Base-by-base conservation (phyloP, 2,888 invertebrate genomes). In the Kuschelorhynchus macadamiae region DNA sequence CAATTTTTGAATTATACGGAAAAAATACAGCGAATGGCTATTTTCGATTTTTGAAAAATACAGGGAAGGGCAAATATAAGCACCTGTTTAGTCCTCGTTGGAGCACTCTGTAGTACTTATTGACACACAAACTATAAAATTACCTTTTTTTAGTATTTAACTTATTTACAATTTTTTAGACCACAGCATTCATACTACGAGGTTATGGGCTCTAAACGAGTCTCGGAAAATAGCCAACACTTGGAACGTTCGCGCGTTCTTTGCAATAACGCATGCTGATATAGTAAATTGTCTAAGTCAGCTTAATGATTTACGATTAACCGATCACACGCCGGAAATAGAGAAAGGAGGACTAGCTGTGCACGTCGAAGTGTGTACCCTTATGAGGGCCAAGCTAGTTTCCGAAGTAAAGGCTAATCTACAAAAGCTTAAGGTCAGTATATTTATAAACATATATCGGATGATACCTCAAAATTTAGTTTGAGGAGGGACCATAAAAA, bases 391-490 rank as follows among this genome's bases (percentile, higher is more conserved):
- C 47, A 94, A 94, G 81, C 85, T 94, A 33, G 90, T 92, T 9
- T 92, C 92, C 0, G 94, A 94, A 86, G 90, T 93, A 0, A 89
- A 89, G 80, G 89, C 86, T 0, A 94, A 94, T 78, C 88, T 92
- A 67, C 87, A 88, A 77, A 90, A 93, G 81, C 84, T 94, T 32
- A 91, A 92, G 87, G 93, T 92, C 20, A 32, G 57, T 60, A 18
- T n/a, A n/a, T n/a, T n/a, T n/a, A n/a, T n/a, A n/a, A n/a, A n/a
- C n/a, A n/a, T n/a, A n/a, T n/a, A n/a, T n/a, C n/a, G n/a, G n/a
- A n/a, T n/a, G n/a, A n/a, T n/a, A n/a, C n/a, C n/a, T n/a, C n/a
- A n/a, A n/a, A n/a, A n/a, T n/a, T n/a, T n/a, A n/a, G n/a, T n/a
- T n/a, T n/a, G n/a, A n/a, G n/a, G n/a, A n/a, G n/a, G n/a, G n/a